Evolutionary conservation across 2,113 vertebrate genomes (phyloP), one percentile per base, ranked within the genome.

Genomic region (Pterophyllum scalare): DNA sequence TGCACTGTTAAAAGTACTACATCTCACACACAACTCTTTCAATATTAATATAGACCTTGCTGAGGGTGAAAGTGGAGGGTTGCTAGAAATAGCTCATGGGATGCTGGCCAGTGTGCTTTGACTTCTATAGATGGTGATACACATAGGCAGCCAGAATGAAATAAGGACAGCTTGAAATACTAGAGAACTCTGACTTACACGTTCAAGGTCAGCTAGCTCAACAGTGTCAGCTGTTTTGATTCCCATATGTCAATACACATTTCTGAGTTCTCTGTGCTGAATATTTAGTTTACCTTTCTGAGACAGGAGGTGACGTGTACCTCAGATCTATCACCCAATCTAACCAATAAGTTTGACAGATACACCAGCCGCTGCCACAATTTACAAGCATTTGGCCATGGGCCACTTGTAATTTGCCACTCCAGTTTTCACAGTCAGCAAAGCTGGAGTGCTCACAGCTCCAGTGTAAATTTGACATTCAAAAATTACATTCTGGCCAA

Each of bases 41-140:
- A 57, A 10, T 75, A 38, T 75, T 58, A 5, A 75, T 22, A 24
- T 26, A 40, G 31, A 75, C 13, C 12, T 85, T 91, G 91, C 91
- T 83, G 83, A 84, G 87, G 79, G 46, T 86, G 75, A 84, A 77
- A 79, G 80, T 86, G 84, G 88, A 91, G 88, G 82, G 84, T 93
- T 91, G 93, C 97, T 97, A 97, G 97, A 98, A 99, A 98, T 99
- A 99, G 97, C 92, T 91, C 85, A 92, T 83, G 89, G 95, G 94
- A 94, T 89, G 92, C 78, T 79, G 88, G 96, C 97, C 97, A 97
- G 95, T 93, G 92, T 94, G 85, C 93, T 94, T 95, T 95, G 96
- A 98, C 96, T 97, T 96, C 98, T 99, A 98, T 99, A 99, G 98
- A 99, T 98, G 98, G 98, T 96, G 97, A 97, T 96, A 96, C 96